Conservation (phyloP, 2,113 vertebrate genomes). For the Rhabdomys dilectus region DNA sequence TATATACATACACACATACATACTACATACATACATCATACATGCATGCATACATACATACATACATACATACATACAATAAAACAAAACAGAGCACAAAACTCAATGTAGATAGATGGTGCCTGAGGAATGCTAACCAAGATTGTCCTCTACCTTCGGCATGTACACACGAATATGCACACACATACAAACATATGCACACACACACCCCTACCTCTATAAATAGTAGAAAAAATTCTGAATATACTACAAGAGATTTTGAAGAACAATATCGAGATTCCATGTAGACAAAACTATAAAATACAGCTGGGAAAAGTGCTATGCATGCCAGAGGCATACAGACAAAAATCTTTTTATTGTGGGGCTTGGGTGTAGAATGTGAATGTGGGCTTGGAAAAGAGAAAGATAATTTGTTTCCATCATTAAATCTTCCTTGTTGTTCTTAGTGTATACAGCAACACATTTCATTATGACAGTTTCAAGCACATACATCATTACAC, state of each 20-base stretch:
- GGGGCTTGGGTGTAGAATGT: not conserved
- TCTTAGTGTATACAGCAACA: not conserved
- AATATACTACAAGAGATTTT: not conserved
- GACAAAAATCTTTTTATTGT: not conserved
- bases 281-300: slow-evolving; percentile 45
- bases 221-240: slow-evolving; percentile 34
- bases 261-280: slow-evolving; percentile 38
- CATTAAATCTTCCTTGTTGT: not conserved
- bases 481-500: not conserved
- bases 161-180: too few relatives aligned
- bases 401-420: not conserved
- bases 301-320: not conserved
- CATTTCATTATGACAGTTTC: not conserved
- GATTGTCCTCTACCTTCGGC: not conserved
- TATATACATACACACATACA: too few relatives aligned
- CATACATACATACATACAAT: not conserved
- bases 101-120: not conserved
- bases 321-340: not conserved
- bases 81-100: not conserved
- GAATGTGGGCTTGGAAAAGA: slow-evolving; percentile 17
- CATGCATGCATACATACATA: not conserved
- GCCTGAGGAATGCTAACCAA: not conserved
- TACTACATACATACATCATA: too few relatives aligned
- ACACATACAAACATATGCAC: not conserved
- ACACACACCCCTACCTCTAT: not conserved